Conservation (phyloP, 2,888 invertebrate genomes). For the Synergus umbraculus region DNA sequence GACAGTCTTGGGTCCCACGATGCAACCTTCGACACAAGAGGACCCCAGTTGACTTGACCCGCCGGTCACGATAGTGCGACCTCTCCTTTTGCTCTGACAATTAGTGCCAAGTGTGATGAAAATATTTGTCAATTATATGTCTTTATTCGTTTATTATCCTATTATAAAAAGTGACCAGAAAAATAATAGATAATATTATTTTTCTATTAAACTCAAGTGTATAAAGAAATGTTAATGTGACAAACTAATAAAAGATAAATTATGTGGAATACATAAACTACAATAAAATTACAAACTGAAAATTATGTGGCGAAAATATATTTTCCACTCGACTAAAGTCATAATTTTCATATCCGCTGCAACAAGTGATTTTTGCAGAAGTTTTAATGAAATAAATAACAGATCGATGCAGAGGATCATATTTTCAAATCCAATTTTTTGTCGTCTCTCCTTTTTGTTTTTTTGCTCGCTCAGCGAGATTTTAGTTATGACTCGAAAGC, state of each 20-base stretch:
- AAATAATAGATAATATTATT: background rate
- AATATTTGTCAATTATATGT: background rate
- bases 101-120: conserved; percentile 12
- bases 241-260: background rate
- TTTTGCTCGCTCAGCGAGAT: background rate
- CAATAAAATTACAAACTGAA: background rate
- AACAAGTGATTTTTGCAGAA: conserved; percentile 25
- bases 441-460: background rate
- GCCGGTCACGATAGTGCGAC: conserved; percentile 23
- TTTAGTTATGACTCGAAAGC: conserved; percentile 24
- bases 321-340: background rate
- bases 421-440: conserved; percentile 16
- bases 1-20: conserved; percentile 68
- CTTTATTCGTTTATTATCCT: background rate
- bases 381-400: background rate
- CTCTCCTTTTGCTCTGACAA: conserved; percentile 4
- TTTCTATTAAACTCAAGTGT: background rate
- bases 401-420: conserved; percentile 15
- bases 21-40: conserved; percentile 60
- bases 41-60: conserved; percentile 61
- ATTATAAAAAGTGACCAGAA: background rate
- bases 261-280: no score
- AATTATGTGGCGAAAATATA: background rate
- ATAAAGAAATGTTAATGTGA: background rate
- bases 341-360: background rate